Evolutionary conservation across 2,888 invertebrate species (phyloP), one percentile per base, ranked within the genome.

Genomic region (Drosophila colorata): DNA sequence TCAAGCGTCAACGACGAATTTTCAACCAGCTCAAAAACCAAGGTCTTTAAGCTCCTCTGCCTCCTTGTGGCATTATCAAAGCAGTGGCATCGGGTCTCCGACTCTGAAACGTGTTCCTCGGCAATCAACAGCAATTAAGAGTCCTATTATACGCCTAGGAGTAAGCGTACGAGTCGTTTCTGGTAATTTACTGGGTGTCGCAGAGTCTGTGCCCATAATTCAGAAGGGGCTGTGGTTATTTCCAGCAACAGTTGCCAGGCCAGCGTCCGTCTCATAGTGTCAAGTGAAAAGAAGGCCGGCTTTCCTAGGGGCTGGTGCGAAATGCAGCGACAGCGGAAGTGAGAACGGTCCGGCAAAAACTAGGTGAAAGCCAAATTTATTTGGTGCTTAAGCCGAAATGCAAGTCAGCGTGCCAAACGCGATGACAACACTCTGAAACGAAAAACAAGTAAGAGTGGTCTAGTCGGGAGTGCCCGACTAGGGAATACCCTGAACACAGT

Each of bases 171-270:
- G 47, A 33, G 73, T 53, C 56, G 41, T 60, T 59, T 65, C 61
- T 49, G 28, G 63, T 85, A 85, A 83, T 83, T 83, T 83, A 83
- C 76, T 56, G 76, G 78, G 82, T 83, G 82, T 81, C 88, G 82
- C 82, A 83, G 74, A 67, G 74, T 57, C 14, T 46, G 35, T 43
- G 52, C 44, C 66, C 53, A 76, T 76, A 56, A 77, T 47, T 78
- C 33, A 61, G 60, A 20, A 37, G 9, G 11, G 40, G 38, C 53
- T 31, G 23, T 44, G 33, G 43, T 31, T 46, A 28, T 43, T 56
- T 28, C 38, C 53, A 66, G 63, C 82, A 82, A 84, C 85, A 78
- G 72, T 75, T 77, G 67, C 53, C 43, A 25, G 40, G 18, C 18
- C 28, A 31, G 8, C 9, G 7, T 40, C 16, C 37, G 48, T 13